Evolutionary conservation across 2,797 vertebrate species (phyloP).

Genomic region (Cirrhinus mrigala): DNA sequence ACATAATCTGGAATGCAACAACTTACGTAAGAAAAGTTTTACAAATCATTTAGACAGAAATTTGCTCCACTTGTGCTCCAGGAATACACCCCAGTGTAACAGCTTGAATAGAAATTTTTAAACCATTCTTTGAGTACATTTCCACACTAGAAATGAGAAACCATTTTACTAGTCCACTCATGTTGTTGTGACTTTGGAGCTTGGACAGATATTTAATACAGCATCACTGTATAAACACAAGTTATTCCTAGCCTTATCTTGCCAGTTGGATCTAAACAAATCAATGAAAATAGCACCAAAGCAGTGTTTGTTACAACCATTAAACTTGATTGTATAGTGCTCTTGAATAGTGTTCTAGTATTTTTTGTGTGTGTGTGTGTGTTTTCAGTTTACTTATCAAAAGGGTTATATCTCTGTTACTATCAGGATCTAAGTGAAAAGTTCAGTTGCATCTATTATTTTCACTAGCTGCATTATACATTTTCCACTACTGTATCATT

Average conservation of each 20-base stretch:
- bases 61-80: background rate
- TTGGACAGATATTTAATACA: constrained; percentile 52
- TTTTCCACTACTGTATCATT: too few relatives aligned
- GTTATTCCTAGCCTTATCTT: constrained; percentile 44
- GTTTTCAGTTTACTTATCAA: background rate
- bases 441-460: background rate
- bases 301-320: constrained; percentile 35
- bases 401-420: background rate
- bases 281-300: constrained; percentile 43
- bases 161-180: constrained; percentile 27
- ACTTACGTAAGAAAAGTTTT: background rate
- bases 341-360: too few relatives aligned
- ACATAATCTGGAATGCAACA: background rate
- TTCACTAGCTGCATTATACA: background rate
- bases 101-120: constrained; percentile 25
- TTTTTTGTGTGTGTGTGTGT: too few relatives aligned
- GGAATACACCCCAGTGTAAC: background rate
- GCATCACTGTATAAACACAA: constrained; percentile 48
- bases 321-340: constrained; percentile 8
- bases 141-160: constrained; percentile 19
- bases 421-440: constrained; percentile 6
- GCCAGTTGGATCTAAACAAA: constrained; percentile 31
- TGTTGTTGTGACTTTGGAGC: constrained; percentile 50
- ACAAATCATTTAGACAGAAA: background rate
- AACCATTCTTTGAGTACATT: background rate